These are phyloP conservation scores for Rallus limicola DNA, from an alignment of 2,113 vertebrate species.

Conservation along the genomic window DNA sequence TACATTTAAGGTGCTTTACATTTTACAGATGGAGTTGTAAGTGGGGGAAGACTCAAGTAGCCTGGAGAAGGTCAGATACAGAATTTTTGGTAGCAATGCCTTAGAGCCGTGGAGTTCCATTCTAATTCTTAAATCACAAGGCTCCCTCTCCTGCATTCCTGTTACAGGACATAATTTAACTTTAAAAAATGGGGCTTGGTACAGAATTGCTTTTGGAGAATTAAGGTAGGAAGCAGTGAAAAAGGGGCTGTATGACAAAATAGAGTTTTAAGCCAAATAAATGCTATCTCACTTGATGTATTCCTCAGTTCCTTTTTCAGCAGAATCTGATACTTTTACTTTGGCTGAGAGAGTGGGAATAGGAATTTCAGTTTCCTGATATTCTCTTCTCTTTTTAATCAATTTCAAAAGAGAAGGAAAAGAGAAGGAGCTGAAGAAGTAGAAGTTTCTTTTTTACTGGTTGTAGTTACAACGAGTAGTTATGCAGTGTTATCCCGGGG, in stretches of 20 bases:
- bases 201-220: background rate
- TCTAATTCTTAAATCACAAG: slow-evolving; percentile 19
- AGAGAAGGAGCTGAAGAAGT: background rate
- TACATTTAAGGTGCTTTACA: background rate
- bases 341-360: background rate
- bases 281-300: background rate
- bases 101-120: background rate
- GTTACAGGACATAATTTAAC: background rate
- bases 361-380: background rate
- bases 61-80: background rate
- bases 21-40: background rate
- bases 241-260: background rate
- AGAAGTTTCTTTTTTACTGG: background rate
- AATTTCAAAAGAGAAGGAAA: background rate
- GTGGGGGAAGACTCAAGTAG: background rate
- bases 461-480: background rate
- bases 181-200: background rate
- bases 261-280: background rate
- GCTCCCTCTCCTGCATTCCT: background rate
- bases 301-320: background rate
- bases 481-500: background rate
- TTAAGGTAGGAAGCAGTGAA: background rate
- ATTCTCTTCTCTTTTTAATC: background rate
- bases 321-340: background rate
- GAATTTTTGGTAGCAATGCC: background rate